Percentiles rank a stretch among this genome's conserved stretches.
phyloP scores from a whole-genome alignment of 2,797 vertebrate species.

The Steatocranus sp. region DNA sequence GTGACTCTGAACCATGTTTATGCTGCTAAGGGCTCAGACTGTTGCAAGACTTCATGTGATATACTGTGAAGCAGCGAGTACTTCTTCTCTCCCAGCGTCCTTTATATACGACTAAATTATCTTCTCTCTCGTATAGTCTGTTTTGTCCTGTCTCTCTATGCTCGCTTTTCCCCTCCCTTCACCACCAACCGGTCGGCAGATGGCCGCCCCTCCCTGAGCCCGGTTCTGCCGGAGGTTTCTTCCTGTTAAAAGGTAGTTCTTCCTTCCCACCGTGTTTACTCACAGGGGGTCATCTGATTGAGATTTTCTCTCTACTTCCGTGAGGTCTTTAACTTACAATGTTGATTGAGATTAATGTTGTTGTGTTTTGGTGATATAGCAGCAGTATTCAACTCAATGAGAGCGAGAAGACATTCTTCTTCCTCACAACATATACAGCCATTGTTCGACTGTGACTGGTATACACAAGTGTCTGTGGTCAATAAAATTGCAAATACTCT shows the following conservation, averaged over 20 bases:
- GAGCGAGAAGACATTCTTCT: neutral
- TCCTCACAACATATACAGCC: neutral
- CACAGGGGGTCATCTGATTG: neutral
- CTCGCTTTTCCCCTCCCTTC: neutral
- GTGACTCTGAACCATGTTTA: neutral
- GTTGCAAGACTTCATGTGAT: neutral
- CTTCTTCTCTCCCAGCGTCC: neutral
- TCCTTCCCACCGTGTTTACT: neutral
- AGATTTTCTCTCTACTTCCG: neutral
- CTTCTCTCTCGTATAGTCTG: neutral
- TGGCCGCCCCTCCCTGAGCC: neutral
- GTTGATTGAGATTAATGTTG: neutral
- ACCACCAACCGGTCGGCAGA: neutral
- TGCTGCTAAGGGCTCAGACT: neutral
- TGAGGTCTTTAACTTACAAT: neutral
- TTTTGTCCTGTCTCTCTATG: neutral
- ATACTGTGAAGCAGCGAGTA: neutral
- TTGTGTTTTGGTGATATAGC: neutral
- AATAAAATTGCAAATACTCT: neutral
- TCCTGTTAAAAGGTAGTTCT: neutral
- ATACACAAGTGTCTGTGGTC: neutral
- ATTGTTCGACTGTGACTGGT: neutral
- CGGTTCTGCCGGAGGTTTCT: neutral
- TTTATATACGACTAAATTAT: neutral
- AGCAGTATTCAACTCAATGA: neutral